A percentile compares a stretch with the other conserved stretches of the same genome.
These are phyloP conservation scores for Steatocranus sp. DNA, from an alignment of 2,797 vertebrate genomes.

Conservation along the genomic window DNA sequence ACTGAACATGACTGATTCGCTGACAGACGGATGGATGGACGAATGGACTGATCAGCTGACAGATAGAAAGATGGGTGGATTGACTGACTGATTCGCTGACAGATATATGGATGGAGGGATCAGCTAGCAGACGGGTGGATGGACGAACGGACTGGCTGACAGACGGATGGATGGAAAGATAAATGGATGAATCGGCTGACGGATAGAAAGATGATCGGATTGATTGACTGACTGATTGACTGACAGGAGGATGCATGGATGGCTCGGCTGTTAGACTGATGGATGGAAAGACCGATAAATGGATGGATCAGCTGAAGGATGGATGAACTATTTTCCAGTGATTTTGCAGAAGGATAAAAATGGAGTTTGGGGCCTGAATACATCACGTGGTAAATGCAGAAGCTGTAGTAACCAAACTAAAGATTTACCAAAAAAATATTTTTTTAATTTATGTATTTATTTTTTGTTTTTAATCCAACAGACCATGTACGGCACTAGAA, in stretches of 20 bases:
- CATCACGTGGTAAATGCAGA: not conserved
- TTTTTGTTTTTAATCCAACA: not conserved
- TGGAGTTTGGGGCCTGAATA: not conserved
- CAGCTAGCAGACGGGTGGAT: not conserved
- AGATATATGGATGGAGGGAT: not conserved
- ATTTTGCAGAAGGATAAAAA: not conserved
- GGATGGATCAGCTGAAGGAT: not conserved
- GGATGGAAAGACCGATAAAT: not conserved
- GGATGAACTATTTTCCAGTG: not conserved
- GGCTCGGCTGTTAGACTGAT: not conserved
- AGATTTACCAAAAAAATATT: not conserved
- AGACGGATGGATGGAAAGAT: not conserved
- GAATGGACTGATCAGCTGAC: not conserved
- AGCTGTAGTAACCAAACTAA: not conserved
- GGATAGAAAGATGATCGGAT: not conserved
- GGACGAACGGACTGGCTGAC: not conserved
- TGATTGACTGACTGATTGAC: not conserved
- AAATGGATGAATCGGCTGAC: not conserved
- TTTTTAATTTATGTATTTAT: not conserved
- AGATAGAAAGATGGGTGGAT: not conserved
- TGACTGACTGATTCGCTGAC: not conserved
- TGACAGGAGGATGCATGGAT: not conserved
- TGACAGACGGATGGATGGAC: not conserved
- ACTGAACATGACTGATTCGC: not conserved
- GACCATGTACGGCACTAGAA: not conserved